Percentiles rank a stretch among this genome's conserved stretches.
Evolutionary conservation across 2,113 vertebrate genomes (phyloP).

Genomic region (Anguilla japonica): DNA sequence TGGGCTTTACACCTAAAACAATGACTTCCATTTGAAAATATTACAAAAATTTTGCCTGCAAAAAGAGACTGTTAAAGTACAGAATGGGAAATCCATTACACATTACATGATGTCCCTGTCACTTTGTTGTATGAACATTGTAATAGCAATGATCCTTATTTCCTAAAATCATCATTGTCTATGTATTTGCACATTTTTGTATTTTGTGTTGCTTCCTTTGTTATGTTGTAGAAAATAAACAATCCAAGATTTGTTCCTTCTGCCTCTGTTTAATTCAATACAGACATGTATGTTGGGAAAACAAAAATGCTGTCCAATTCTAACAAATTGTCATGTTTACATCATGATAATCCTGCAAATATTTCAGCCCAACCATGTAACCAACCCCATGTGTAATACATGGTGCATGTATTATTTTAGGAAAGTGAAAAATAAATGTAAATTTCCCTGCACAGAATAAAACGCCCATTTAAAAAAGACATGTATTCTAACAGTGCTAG

Average conservation of each 20-base stretch:
- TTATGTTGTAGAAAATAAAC: constrained; percentile 53
- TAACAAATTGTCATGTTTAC: too few relatives aligned
- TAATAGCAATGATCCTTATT: constrained; percentile 31
- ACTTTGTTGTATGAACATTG: neutral
- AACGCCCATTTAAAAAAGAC: too few relatives aligned
- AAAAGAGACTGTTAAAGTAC: constrained; percentile 55
- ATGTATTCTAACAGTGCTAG: too few relatives aligned
- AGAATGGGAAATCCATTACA: neutral
- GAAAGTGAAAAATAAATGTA: too few relatives aligned
- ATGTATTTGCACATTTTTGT: constrained; percentile 43
- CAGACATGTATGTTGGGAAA: neutral
- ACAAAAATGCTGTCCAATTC: too few relatives aligned
- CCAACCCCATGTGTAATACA: too few relatives aligned
- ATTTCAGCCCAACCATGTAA: too few relatives aligned
- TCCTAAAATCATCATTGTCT: constrained; percentile 34
- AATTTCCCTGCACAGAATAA: too few relatives aligned
- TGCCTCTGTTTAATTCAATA: neutral
- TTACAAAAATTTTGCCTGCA: constrained; percentile 45
- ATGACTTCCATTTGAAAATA: constrained; percentile 24
- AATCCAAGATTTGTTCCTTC: constrained; percentile 39
- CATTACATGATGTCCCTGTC: neutral
- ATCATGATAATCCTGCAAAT: too few relatives aligned
- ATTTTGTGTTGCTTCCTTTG: constrained; percentile 56
- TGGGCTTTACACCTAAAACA: neutral
- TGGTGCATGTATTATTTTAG: too few relatives aligned